Conservation (phyloP, 2,797 vertebrate species). For the Coranthus polyacanthus region DNA sequence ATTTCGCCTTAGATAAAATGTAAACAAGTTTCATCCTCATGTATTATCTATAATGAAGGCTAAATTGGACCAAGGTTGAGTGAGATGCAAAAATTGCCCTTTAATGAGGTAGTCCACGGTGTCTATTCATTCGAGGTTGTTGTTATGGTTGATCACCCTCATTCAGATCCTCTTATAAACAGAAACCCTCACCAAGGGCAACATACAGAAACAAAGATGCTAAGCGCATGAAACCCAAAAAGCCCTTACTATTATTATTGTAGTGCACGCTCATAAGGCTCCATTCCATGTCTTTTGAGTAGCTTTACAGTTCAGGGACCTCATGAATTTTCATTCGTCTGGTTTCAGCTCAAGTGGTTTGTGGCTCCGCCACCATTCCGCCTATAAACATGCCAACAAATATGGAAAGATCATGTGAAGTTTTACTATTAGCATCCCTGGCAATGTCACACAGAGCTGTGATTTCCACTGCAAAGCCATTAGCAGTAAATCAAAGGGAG, state of each 20-base stretch:
- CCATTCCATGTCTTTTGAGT: slow-evolving; percentile 40
- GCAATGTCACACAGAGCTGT: slow-evolving; percentile 54
- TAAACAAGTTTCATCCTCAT: background rate
- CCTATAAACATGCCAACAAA: slow-evolving; percentile 52
- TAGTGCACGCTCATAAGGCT: slow-evolving; percentile 9
- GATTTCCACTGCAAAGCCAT: slow-evolving; percentile 39
- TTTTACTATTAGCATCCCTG: slow-evolving; percentile 59
- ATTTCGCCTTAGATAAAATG: too few species aligned
- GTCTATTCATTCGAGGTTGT: slow-evolving; percentile 26
- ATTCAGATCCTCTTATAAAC: slow-evolving; percentile 24
- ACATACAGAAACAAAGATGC: slow-evolving; percentile 24
- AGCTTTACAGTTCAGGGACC: slow-evolving; percentile 39
- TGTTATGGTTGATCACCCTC: slow-evolving; percentile 25
- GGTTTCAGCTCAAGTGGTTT: slow-evolving; percentile 51
- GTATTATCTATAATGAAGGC: slow-evolving; percentile 2
- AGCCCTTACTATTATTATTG: slow-evolving; percentile 21
- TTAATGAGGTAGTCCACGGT: slow-evolving; percentile 3
- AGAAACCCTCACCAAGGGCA: slow-evolving; percentile 37
- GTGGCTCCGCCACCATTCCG: background rate
- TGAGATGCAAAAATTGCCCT: slow-evolving; percentile 11
- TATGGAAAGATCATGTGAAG: slow-evolving; percentile 49
- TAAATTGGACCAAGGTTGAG: slow-evolving; percentile 25
- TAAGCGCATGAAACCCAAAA: slow-evolving; percentile 19
- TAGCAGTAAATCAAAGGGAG: slow-evolving; percentile 67
- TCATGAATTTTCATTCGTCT: slow-evolving; percentile 59